Conservation (phyloP, 2,888 invertebrate species). For the Fissipunctia ypsillon region DNA sequence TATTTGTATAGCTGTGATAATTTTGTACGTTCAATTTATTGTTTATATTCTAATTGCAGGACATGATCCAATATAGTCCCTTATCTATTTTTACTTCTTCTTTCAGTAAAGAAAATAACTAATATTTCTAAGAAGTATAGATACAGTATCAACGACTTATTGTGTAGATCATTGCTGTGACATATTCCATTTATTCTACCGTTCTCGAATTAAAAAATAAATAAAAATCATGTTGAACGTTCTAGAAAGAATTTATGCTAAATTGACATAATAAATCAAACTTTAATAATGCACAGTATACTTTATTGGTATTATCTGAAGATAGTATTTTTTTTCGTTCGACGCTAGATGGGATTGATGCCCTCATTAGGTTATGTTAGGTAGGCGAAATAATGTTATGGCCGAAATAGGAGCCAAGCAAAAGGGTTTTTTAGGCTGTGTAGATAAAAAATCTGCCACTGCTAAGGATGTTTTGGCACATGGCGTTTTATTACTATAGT, state of each 20-base stretch:
- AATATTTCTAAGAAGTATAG: neutral
- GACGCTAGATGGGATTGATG: neutral
- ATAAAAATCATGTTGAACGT: neutral
- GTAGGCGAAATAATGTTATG: neutral
- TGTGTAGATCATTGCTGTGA: neutral
- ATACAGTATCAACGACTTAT: neutral
- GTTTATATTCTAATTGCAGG: conserved; percentile 11
- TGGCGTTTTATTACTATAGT: too few relatives aligned
- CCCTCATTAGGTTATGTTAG: neutral
- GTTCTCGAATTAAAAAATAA: too few relatives aligned
- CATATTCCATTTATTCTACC: neutral
- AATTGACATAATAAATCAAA: neutral
- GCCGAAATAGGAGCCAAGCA: neutral
- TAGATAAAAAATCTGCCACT: neutral
- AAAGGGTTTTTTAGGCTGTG: neutral
- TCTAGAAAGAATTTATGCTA: neutral
- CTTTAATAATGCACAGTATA: conserved; percentile 19
- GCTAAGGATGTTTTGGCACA: neutral
- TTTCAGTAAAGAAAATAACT: neutral
- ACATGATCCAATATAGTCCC: neutral
- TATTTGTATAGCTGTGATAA: conserved; percentile 38
- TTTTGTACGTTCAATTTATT: conserved; percentile 52
- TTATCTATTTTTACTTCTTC: neutral
- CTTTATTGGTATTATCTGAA: neutral
- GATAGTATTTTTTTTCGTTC: too few relatives aligned